Percentiles rank a stretch among this genome's conserved stretches.
Conservation (phyloP, 2,888 invertebrate genomes). For the Microctonus hyperodae region DNA sequence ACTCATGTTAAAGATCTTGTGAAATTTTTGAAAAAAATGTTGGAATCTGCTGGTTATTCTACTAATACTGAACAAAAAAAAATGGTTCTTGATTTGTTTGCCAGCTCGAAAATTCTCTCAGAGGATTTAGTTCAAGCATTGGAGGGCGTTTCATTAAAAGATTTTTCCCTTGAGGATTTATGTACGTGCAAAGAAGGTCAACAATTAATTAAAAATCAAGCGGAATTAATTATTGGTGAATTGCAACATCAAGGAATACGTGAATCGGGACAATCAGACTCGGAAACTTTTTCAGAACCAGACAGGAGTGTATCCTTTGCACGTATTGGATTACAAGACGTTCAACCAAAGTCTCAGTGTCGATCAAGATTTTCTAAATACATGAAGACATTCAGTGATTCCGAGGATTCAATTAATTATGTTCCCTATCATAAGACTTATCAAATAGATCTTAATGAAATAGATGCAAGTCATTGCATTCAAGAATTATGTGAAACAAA, state of each 20-base stretch:
- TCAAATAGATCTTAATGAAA: conserved; percentile 51
- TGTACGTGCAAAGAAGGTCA: conserved; percentile 21
- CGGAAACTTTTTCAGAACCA: conserved; percentile 88
- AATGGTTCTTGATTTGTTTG: conserved; percentile 52
- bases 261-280: conserved; percentile 69
- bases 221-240: conserved; percentile 27
- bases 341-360: conserved; percentile 44
- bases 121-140: conserved; percentile 54
- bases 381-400: conserved; percentile 55
- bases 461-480: conserved; percentile 48
- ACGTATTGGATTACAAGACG: conserved; percentile 74
- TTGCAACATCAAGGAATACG: conserved; percentile 46
- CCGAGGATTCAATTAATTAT: conserved; percentile 58
- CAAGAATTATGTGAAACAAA: conserved; percentile 54
- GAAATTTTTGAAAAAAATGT: conserved; percentile 57
- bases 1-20: conserved; percentile 55
- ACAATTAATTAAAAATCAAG: conserved; percentile 18
- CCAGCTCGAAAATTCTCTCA: conserved; percentile 55
- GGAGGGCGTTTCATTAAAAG: conserved; percentile 36
- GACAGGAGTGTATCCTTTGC: conserved; percentile 82
- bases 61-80: conserved; percentile 48
- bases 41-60: conserved; percentile 46
- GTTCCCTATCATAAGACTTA: conserved; percentile 51
- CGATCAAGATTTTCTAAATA: conserved; percentile 50
- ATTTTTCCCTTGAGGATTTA: background rate